Percentiles rank a stretch among this genome's conserved stretches.
phyloP scores from a whole-genome alignment of 1,140 invertebrate genomes.

The Whitmania pigra region DNA sequence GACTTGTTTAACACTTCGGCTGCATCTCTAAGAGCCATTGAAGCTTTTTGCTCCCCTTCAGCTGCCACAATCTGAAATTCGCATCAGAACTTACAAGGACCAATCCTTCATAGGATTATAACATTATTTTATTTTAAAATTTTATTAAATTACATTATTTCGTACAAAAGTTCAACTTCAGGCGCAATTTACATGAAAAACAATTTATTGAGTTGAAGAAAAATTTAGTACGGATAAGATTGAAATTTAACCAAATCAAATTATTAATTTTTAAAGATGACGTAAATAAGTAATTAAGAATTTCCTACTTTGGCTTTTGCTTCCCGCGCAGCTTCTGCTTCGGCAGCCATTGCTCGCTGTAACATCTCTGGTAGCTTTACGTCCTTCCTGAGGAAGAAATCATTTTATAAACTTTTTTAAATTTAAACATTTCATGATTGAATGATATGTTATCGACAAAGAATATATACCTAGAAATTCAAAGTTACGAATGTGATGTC shows the following conservation, averaged over 20 bases:
- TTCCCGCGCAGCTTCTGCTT: conserved; percentile 37
- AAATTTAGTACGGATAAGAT: no score
- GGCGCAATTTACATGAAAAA: no score
- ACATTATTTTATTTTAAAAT: no score
- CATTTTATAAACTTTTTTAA: neutral
- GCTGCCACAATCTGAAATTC: conserved; percentile 30
- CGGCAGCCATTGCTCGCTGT: conserved; percentile 50
- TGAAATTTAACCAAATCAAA: no score
- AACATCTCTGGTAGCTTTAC: conserved; percentile 68
- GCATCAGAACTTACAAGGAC: no score
- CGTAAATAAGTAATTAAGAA: neutral
- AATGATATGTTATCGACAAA: neutral
- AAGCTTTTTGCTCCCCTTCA: conserved; percentile 48
- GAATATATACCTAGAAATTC: no score
- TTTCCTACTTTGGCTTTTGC: conserved; percentile 34
- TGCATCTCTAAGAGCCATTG: conserved; percentile 63
- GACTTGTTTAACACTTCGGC: conserved; percentile 59
- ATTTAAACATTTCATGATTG: neutral
- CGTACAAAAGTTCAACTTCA: no score
- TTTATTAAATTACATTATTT: no score
- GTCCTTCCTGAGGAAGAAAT: conserved; percentile 57
- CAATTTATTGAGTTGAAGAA: no score
- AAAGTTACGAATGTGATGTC: neutral
- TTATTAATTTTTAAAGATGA: neutral
- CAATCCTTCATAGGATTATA: no score